Percentiles rank a stretch among this genome's conserved stretches.
Conservation (phyloP, 1,140 invertebrate species). For the Calephelis nemesis region DNA sequence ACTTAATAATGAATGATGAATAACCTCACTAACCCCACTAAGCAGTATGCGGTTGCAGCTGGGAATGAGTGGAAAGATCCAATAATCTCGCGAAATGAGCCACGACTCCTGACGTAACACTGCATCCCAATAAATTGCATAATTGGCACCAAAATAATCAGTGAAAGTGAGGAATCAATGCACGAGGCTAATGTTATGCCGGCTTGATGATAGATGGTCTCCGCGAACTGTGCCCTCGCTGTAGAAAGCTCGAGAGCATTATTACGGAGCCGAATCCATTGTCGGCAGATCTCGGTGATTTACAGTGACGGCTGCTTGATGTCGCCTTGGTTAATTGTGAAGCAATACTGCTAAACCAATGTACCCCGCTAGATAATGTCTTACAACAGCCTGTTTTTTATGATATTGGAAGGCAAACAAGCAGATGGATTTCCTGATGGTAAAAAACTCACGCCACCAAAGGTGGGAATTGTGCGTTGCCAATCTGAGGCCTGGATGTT, state of each 20-base stretch:
- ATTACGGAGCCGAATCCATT: slow-evolving; percentile 46
- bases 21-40: background rate
- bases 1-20: background rate
- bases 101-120: slow-evolving; percentile 44
- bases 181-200: slow-evolving; percentile 54
- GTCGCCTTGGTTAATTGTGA: slow-evolving; percentile 10
- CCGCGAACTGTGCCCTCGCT: slow-evolving; percentile 44
- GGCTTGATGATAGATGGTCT: slow-evolving; percentile 60
- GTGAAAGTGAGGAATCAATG: slow-evolving; percentile 64
- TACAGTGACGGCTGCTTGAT: slow-evolving; percentile 43
- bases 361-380: no score
- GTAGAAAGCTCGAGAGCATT: slow-evolving; percentile 60
- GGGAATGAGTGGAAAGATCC: background rate
- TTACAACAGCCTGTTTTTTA: no score
- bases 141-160: slow-evolving; percentile 65
- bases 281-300: slow-evolving; percentile 47
- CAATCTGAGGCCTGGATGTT: no score
- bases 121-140: slow-evolving; percentile 55
- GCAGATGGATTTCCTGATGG: no score
- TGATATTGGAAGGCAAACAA: no score
- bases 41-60: background rate
- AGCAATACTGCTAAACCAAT: no score
- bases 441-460: no score
- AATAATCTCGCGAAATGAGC: slow-evolving; percentile 36
- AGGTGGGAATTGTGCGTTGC: no score